Percentiles rank a stretch among this genome's conserved stretches.
phyloP scores from a whole-genome alignment of 30 jellyfish, hydroid and myxozoan species.

The Pseudorhiza aurosa region DNA sequence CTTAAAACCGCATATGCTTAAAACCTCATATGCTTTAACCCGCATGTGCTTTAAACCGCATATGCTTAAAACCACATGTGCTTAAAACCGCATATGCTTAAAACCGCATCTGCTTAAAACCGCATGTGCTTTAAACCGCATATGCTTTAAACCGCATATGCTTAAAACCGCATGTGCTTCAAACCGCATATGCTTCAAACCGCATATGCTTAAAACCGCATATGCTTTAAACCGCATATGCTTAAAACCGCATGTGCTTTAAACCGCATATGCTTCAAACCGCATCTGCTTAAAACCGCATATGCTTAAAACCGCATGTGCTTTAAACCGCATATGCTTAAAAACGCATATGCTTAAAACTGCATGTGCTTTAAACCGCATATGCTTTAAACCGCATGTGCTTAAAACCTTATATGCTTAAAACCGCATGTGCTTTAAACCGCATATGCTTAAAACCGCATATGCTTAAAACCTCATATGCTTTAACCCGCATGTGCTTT shows the following conservation, averaged over 20 bases:
- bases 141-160: neutral
- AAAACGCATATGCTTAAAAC: neutral
- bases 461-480: too few species aligned
- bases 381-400: neutral
- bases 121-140: too few species aligned
- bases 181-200: neutral
- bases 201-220: neutral
- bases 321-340: neutral
- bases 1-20: neutral
- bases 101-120: neutral
- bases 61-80: neutral
- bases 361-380: neutral
- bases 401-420: neutral
- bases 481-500: too few species aligned
- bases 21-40: too few species aligned
- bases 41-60: neutral
- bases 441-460: neutral
- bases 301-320: neutral
- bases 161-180: neutral
- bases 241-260: neutral
- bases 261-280: neutral
- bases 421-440: neutral
- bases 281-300: neutral
- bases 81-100: neutral
- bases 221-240: neutral